Evolutionary conservation across 2,888 invertebrate genomes (phyloP).

Genomic region (Serrognathus titanus): DNA sequence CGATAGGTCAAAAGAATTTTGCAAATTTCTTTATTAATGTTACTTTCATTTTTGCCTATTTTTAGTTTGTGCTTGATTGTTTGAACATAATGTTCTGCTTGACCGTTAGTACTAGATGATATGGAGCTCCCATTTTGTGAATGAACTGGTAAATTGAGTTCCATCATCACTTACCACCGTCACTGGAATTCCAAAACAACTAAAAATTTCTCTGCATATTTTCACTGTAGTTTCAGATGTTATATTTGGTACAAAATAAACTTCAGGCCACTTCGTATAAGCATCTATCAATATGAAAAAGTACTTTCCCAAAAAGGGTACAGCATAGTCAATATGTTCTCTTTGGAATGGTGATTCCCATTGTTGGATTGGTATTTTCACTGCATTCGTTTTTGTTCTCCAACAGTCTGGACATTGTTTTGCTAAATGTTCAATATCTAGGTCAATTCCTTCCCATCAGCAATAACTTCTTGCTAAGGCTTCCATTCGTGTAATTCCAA

Average conservation of each 20-base stretch:
- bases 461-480: too few relatives aligned
- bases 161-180: conserved; percentile 30
- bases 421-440: too few relatives aligned
- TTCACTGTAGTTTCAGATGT: conserved; percentile 20
- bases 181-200: conserved; percentile 30
- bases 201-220: conserved; percentile 21
- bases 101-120: conserved; percentile 21
- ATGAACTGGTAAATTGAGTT: conserved; percentile 24
- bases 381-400: too few relatives aligned
- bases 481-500: too few relatives aligned
- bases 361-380: too few relatives aligned
- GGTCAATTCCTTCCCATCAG: conserved; percentile 14
- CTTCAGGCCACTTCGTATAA: conserved; percentile 27
- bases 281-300: conserved; percentile 25
- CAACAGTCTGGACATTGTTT: too few relatives aligned
- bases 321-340: too few relatives aligned
- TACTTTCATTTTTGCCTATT: not conserved
- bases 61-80: conserved; percentile 8
- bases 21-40: not conserved
- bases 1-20: conserved; percentile 10
- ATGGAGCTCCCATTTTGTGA: conserved; percentile 17
- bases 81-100: conserved; percentile 18
- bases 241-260: conserved; percentile 21
- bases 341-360: too few relatives aligned
- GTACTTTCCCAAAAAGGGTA: conserved; percentile 22